Evolutionary conservation across 2,797 vertebrate genomes (phyloP).

Genomic region (Enteromius afrohamiltoni): DNA sequence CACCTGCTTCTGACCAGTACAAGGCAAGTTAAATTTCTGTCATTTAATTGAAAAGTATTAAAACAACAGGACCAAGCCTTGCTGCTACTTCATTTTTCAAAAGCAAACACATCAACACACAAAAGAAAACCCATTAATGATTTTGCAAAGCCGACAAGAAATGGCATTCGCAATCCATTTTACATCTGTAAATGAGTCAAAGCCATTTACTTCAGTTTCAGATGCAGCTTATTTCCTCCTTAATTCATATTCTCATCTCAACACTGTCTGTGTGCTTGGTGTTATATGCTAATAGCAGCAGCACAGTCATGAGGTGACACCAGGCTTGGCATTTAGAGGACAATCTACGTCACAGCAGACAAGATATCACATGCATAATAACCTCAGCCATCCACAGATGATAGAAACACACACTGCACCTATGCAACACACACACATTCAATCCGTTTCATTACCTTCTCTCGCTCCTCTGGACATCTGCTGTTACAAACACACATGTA

Average conservation of each 20-base stretch:
- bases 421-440: not conserved
- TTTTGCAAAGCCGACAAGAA: not conserved
- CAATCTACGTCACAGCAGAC: constrained; percentile 55
- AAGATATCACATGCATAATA: constrained; percentile 40
- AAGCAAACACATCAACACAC: not conserved
- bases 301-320: constrained; percentile 28
- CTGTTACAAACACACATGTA: constrained; percentile 3
- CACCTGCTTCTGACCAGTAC: not conserved
- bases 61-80: not conserved
- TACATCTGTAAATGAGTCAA: not conserved
- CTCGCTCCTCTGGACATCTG: not conserved
- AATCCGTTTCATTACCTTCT: constrained; percentile 13
- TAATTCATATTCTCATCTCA: not conserved
- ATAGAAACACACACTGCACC: not conserved
- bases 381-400: constrained; percentile 1
- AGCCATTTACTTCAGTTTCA: not conserved
- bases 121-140: not conserved
- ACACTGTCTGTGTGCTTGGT: not conserved
- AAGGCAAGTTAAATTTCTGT: not conserved
- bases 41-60: not conserved
- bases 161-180: not conserved
- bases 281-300: constrained; percentile 23
- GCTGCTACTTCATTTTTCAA: not conserved
- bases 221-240: not conserved
- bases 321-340: constrained; percentile 49